These are phyloP conservation scores for Philonicus albiceps DNA, from an alignment of 2,888 invertebrate genomes.

Conservation along the genomic window DNA sequence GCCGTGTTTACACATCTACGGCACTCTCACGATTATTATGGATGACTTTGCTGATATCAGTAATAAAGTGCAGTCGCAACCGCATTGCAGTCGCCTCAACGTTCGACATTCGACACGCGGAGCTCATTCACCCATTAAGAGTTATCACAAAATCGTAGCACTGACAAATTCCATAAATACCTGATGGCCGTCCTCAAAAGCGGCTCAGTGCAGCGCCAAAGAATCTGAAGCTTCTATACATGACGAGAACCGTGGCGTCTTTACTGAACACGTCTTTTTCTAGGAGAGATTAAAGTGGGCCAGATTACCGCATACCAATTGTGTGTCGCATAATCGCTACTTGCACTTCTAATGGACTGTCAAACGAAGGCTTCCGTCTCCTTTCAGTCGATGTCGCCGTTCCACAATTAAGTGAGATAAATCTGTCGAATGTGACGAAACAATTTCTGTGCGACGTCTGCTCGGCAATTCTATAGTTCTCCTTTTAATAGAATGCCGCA, in stretches of 20 bases:
- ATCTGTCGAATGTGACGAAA: not conserved
- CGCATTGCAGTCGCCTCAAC: not conserved
- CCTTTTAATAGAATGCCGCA: not conserved
- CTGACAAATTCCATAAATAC: not conserved
- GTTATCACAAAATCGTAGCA: not conserved
- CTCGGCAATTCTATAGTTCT: not conserved
- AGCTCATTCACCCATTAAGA: not conserved
- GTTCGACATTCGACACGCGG: not conserved
- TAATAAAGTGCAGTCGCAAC: not conserved
- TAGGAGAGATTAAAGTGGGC: not conserved
- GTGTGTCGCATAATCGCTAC: not conserved
- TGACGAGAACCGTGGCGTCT: not conserved
- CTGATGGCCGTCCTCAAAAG: not conserved
- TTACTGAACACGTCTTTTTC: not conserved
- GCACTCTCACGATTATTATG: not conserved
- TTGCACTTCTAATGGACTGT: not conserved
- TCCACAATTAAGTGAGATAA: not conserved
- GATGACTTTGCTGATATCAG: not conserved
- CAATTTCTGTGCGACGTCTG: not conserved
- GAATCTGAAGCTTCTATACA: not conserved
- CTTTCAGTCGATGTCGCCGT: not conserved
- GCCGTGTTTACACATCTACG: not conserved
- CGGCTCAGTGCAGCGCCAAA: not conserved
- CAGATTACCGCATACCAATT: not conserved
- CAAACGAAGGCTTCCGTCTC: not conserved